Percentiles rank a stretch among this genome's conserved stretches.
Evolutionary conservation across 1,140 invertebrate species (phyloP).

Genomic region (Eriosoma lanigerum): DNA sequence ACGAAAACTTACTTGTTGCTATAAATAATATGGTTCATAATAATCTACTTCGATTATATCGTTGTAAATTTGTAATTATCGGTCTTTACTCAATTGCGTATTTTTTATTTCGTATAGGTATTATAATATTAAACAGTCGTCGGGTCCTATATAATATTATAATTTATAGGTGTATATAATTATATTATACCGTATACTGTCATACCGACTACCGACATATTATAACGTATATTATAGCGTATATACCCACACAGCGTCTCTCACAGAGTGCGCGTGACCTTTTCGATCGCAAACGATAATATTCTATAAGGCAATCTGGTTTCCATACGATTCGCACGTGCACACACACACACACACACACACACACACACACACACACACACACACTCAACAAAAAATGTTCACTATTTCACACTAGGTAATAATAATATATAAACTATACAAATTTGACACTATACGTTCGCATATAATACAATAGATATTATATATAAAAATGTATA

Average conservation of each 20-base stretch:
- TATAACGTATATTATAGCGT: not conserved
- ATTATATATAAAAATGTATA: too few relatives aligned
- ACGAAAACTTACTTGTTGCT: too few relatives aligned
- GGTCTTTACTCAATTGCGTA: too few relatives aligned
- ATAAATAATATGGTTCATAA: too few relatives aligned
- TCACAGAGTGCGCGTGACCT: slow-evolving; percentile 19
- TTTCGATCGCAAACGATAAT: slow-evolving; percentile 28
- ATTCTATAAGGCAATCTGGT: slow-evolving; percentile 48
- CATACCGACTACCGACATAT: not conserved
- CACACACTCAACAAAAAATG: not conserved
- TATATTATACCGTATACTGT: not conserved
- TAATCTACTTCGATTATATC: too few relatives aligned
- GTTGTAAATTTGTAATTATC: too few relatives aligned
- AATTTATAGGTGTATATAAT: not conserved
- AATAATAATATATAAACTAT: too few relatives aligned
- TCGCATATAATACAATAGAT: too few relatives aligned
- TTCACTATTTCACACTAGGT: too few relatives aligned
- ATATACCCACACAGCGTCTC: not conserved
- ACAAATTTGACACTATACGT: too few relatives aligned
- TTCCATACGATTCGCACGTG: not conserved
- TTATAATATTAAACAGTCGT: too few relatives aligned
- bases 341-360: not conserved
- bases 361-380: not conserved
- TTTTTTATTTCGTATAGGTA: too few relatives aligned
- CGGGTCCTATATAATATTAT: not conserved